phyloP scores from a whole-genome alignment of 2,888 invertebrate species.

The Heteropelma amictum region DNA sequence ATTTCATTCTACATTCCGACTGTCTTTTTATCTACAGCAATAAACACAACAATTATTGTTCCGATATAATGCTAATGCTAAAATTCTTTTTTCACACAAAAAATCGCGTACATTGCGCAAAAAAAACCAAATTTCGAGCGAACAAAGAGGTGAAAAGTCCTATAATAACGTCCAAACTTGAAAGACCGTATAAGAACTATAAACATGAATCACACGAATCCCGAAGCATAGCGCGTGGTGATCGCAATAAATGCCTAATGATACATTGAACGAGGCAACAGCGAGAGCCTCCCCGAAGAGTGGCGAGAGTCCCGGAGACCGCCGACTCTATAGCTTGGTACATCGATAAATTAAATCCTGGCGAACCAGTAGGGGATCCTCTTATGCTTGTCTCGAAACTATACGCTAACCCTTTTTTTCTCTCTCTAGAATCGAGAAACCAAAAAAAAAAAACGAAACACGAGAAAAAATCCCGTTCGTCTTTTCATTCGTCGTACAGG shows the following conservation, averaged over 20 bases:
- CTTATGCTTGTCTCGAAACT: conserved; percentile 28
- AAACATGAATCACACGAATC: conserved; percentile 19
- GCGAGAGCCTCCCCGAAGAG: conserved; percentile 41
- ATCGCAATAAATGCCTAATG: conserved; percentile 72
- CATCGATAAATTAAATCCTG: conserved; percentile 54
- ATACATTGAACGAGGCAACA: conserved; percentile 65
- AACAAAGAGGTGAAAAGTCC: too few species aligned
- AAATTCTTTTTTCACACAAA: too few species aligned
- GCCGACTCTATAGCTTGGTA: conserved; percentile 19
- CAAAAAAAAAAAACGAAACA: background rate
- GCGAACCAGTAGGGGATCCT: conserved; percentile 27
- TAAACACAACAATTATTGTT: too few species aligned
- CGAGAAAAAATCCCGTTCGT: background rate
- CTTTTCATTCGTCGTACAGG: conserved; percentile 17
- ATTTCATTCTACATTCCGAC: too few species aligned
- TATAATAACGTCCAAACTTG: conserved; percentile 22
- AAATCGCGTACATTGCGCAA: too few species aligned
- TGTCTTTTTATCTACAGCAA: too few species aligned
- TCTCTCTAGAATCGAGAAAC: background rate
- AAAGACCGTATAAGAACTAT: conserved; percentile 36
- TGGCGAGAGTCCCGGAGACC: conserved; percentile 42
- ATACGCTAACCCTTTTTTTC: background rate
- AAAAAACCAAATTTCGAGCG: too few species aligned
- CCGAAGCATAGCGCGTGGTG: conserved; percentile 52
- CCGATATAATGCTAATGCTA: too few species aligned